A percentile compares a stretch with the other conserved stretches of the same genome.
phyloP scores from a whole-genome alignment of 1,140 invertebrate species.

The Tetramorium parvispinum region DNA sequence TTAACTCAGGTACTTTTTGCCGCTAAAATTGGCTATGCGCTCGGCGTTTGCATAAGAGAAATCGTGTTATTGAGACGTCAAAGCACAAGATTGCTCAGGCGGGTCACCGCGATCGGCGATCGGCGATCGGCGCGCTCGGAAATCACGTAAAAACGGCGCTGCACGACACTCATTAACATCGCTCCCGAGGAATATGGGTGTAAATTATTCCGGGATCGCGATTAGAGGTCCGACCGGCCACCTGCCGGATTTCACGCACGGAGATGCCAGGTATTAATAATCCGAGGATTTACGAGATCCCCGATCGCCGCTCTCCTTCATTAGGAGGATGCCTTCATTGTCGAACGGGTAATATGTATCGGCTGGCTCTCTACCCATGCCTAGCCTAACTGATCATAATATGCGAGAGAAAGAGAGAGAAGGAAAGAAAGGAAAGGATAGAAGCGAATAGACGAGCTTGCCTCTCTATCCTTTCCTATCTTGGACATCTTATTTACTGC shows the following conservation, averaged over 20 bases:
- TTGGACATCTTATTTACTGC: neutral
- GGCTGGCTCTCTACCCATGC: neutral
- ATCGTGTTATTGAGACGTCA: conserved; percentile 16
- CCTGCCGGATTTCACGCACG: conserved; percentile 76
- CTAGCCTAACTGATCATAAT: conserved; percentile 3
- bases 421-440: conserved; percentile 14
- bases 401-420: conserved; percentile 2
- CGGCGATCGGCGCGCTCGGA: neutral
- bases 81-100: neutral
- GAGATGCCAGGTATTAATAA: conserved; percentile 74
- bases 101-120: conserved; percentile 52
- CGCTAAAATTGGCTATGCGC: neutral
- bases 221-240: conserved; percentile 73
- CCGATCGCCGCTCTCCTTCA: conserved; percentile 61
- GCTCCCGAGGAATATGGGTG: conserved; percentile 62
- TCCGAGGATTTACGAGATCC: conserved; percentile 70
- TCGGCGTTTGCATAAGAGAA: neutral
- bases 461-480: neutral
- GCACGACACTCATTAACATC: conserved; percentile 64
- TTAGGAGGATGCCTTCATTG: conserved; percentile 67
- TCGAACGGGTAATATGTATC: conserved; percentile 54
- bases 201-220: conserved; percentile 77
- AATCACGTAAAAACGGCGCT: conserved; percentile 58
- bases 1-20: neutral
- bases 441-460: neutral